Evolutionary conservation across 92 coral and sea anemone species (phyloP).

Genomic region (Porites divaricata): DNA sequence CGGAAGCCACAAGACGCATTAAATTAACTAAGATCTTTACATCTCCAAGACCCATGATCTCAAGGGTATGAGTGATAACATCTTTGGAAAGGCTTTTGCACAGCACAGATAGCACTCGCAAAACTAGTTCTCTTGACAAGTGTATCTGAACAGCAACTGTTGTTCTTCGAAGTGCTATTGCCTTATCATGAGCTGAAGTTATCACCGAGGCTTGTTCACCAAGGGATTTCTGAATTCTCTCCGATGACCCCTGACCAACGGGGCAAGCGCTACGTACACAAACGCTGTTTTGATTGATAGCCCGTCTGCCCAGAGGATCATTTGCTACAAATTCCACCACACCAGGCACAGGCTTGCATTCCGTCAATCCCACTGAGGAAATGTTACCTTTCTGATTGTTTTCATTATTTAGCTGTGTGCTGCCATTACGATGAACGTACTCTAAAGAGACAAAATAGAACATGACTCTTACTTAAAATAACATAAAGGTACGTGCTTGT

Average conservation of each 20-base stretch:
- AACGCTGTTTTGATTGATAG: slow-evolving; percentile 14
- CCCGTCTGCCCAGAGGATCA: slow-evolving; percentile 57
- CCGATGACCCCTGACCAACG: slow-evolving; percentile 39
- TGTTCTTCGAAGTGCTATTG: slow-evolving; percentile 78
- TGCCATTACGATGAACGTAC: slow-evolving; percentile 35
- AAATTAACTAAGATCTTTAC: slow-evolving; percentile 74
- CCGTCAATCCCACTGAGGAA: slow-evolving; percentile 77
- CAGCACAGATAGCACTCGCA: slow-evolving; percentile 65
- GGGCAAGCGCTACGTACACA: slow-evolving; percentile 13
- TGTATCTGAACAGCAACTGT: slow-evolving; percentile 85
- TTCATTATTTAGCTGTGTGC: slow-evolving; percentile 24
- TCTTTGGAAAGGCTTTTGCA: slow-evolving; percentile 56
- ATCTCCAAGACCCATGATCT: slow-evolving; percentile 72
- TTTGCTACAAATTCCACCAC: slow-evolving; percentile 62
- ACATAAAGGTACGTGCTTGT: too few species aligned
- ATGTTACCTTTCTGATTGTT: slow-evolving; percentile 60
- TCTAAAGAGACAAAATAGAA: background rate
- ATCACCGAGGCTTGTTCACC: slow-evolving; percentile 88
- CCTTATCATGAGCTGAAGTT: slow-evolving; percentile 74
- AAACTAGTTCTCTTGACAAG: slow-evolving; percentile 76
- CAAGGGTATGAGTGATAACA: slow-evolving; percentile 62
- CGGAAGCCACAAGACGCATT: slow-evolving; percentile 88
- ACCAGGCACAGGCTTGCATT: slow-evolving; percentile 69
- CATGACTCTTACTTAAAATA: background rate
- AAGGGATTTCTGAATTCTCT: slow-evolving; percentile 57